A percentile compares a stretch with the other conserved stretches of the same genome.
Conservation (phyloP, 2,888 invertebrate species). For the Hemicrepidius hirtus region DNA sequence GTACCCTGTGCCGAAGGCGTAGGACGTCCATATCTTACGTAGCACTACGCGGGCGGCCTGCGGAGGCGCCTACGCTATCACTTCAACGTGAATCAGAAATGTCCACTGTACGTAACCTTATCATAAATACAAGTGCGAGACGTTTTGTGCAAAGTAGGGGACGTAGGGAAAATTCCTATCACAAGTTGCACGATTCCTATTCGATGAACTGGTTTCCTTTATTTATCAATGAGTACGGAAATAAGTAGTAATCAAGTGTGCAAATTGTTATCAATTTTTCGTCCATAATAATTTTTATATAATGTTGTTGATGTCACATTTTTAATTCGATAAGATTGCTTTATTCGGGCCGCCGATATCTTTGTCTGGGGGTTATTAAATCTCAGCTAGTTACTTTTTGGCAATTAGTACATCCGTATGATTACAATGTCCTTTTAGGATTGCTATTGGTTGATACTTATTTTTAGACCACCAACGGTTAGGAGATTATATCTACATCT, state of each 20-base stretch:
- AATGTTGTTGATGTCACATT: slow-evolving; percentile 46
- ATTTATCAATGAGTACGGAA: slow-evolving; percentile 52
- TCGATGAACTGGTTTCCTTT: slow-evolving; percentile 44
- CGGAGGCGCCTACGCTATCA: slow-evolving; percentile 48
- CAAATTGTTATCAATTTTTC: slow-evolving; percentile 49
- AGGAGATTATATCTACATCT: slow-evolving; percentile 7
- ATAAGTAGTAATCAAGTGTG: slow-evolving; percentile 47
- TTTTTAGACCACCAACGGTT: neutral
- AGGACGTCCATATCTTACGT: slow-evolving; percentile 45
- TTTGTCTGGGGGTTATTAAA: slow-evolving; percentile 20
- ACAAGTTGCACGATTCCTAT: slow-evolving; percentile 26
- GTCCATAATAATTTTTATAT: slow-evolving; percentile 41
- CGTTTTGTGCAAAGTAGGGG: slow-evolving; percentile 30
- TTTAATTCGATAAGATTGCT: slow-evolving; percentile 40
- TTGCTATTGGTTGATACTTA: neutral
- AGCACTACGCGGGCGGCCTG: slow-evolving; percentile 44
- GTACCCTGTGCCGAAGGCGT: slow-evolving; percentile 42
- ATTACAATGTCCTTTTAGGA: slow-evolving; percentile 15
- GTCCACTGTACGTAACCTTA: slow-evolving; percentile 35
- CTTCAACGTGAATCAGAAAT: slow-evolving; percentile 41
- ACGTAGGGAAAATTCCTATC: slow-evolving; percentile 27
- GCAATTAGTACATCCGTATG: slow-evolving; percentile 28
- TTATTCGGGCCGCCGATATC: slow-evolving; percentile 18
- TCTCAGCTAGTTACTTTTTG: neutral
- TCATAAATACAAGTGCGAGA: slow-evolving; percentile 29